phyloP scores from a whole-genome alignment of 2,113 vertebrate genomes.

The Chascanopsetta lugubris region DNA sequence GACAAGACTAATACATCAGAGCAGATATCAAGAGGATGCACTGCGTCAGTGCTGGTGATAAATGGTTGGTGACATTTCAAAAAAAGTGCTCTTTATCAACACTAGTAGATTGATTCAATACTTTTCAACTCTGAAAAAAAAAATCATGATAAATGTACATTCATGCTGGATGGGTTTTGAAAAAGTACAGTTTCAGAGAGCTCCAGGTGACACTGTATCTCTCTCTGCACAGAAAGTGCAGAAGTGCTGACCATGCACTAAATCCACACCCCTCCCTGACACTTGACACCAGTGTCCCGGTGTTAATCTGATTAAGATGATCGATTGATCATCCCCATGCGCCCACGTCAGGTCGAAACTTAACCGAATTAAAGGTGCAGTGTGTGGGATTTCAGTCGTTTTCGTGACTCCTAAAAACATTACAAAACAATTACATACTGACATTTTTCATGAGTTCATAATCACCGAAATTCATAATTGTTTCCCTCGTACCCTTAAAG shows the following conservation, averaged over 20 bases:
- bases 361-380: background rate
- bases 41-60: background rate
- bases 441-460: too few species aligned
- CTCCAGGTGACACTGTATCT: background rate
- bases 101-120: background rate
- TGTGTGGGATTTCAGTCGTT: too few species aligned
- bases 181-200: background rate
- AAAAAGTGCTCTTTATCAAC: background rate
- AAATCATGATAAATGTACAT: background rate
- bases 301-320: background rate
- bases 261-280: slow-evolving; percentile 2
- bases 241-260: background rate
- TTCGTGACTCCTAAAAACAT: too few species aligned
- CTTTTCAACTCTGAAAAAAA: background rate
- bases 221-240: background rate
- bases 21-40: background rate
- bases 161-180: background rate
- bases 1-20: slow-evolving; percentile 11
- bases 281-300: background rate
- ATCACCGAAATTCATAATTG: too few species aligned
- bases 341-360: background rate
- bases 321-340: background rate
- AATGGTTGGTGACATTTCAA: background rate
- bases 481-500: too few species aligned
- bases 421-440: too few species aligned